These are phyloP conservation scores for Corydoras sp. DNA, from an alignment of 2,113 vertebrate genomes.

Conservation along the genomic window DNA sequence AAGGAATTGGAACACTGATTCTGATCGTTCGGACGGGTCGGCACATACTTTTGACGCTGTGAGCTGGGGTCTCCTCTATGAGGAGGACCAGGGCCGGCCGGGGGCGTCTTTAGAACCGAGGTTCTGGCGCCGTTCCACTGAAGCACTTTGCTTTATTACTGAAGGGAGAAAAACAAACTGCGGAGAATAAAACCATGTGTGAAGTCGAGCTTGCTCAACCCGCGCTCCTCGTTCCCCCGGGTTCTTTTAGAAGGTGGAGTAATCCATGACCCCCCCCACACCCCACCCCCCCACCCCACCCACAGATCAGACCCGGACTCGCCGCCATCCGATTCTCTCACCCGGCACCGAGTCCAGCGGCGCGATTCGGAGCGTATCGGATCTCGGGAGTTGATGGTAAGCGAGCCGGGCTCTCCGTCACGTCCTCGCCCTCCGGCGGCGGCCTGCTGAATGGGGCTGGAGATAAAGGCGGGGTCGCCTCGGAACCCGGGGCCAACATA, in stretches of 20 bases:
- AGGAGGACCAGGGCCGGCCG: slow-evolving; percentile 53
- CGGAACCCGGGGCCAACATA: slow-evolving; percentile 40
- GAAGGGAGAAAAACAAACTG: slow-evolving; percentile 9
- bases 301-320: slow-evolving; percentile 1
- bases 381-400: slow-evolving; percentile 53
- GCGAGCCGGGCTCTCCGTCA: slow-evolving; percentile 51
- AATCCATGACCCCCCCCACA: background rate
- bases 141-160: slow-evolving; percentile 30
- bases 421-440: slow-evolving; percentile 53
- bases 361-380: slow-evolving; percentile 35
- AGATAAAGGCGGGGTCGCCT: slow-evolving; percentile 37
- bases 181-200: slow-evolving; percentile 15
- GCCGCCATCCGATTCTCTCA: no score
- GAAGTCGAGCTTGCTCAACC: slow-evolving; percentile 14
- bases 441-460: slow-evolving; percentile 48
- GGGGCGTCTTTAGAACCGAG: slow-evolving; percentile 52
- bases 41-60: background rate
- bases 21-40: no score
- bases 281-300: background rate
- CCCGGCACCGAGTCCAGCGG: no score
- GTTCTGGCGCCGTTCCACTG: slow-evolving; percentile 30
- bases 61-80: slow-evolving; percentile 49
- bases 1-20: no score
- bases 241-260: slow-evolving; percentile 3
- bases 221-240: background rate